A percentile compares a stretch with the other conserved stretches of the same genome.
Evolutionary conservation across 1,140 invertebrate genomes (phyloP).

Genomic region (Eurosta solidaginis): DNA sequence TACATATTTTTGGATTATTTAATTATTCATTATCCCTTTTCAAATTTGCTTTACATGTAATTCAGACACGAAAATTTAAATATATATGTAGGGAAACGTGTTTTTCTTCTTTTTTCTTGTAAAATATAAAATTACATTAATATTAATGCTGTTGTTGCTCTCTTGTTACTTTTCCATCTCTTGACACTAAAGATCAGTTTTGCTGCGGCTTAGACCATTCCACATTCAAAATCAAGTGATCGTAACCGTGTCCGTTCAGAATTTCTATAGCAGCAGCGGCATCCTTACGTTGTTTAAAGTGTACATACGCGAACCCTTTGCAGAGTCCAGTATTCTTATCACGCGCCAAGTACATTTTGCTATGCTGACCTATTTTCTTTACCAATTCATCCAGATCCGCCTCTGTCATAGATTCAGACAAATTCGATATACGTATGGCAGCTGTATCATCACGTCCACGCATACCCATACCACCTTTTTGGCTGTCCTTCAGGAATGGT

Average conservation of each 20-base stretch:
- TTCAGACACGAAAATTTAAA: neutral
- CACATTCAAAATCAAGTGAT: conserved; percentile 96
- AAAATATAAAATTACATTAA: conserved; percentile 9
- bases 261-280: conserved; percentile 88
- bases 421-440: conserved; percentile 95
- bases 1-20: neutral
- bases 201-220: conserved; percentile 94
- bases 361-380: conserved; percentile 64
- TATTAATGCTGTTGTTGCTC: neutral
- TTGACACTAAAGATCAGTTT: conserved; percentile 43
- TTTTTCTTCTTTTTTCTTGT: neutral
- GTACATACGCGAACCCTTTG: conserved; percentile 96
- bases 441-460: conserved; percentile 77
- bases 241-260: conserved; percentile 95
- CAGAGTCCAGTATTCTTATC: conserved; percentile 83
- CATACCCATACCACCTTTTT: conserved; percentile 72
- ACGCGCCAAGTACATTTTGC: conserved; percentile 86
- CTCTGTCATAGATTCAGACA: conserved; percentile 95
- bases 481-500: conserved; percentile 84
- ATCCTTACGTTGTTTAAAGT: conserved; percentile 87
- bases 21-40: neutral
- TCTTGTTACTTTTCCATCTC: neutral
- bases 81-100: neutral
- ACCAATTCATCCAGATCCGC: conserved; percentile 95
- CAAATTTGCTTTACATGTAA: neutral